These are phyloP conservation scores for Rugalucina vietnamica DNA, from an alignment of 2,888 invertebrate genomes.

Conservation along the genomic window DNA sequence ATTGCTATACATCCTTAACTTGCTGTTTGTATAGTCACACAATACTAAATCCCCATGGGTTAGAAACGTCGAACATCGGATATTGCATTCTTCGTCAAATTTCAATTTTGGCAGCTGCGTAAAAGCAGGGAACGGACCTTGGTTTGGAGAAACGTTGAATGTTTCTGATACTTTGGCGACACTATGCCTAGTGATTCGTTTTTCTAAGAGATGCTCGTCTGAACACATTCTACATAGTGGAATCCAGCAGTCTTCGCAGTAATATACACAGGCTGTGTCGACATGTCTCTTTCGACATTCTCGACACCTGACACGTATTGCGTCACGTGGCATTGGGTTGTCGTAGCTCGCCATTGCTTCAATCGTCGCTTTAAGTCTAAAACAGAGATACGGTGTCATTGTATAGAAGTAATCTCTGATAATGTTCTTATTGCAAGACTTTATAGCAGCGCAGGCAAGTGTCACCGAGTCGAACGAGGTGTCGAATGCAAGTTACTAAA, in stretches of 20 bases:
- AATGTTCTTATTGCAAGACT: too few relatives aligned
- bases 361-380: too few relatives aligned
- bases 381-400: too few relatives aligned
- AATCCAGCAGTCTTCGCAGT: constrained; percentile 57
- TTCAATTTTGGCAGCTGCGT: constrained; percentile 54
- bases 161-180: constrained; percentile 51
- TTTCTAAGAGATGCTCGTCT: constrained; percentile 36
- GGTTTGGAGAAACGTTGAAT: constrained; percentile 46
- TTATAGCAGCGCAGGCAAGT: too few relatives aligned
- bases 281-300: neutral
- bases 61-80: constrained; percentile 53
- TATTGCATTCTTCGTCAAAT: constrained; percentile 48
- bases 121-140: constrained; percentile 58
- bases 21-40: constrained; percentile 46
- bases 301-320: neutral
- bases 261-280: constrained; percentile 3
- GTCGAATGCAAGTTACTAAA: too few relatives aligned
- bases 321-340: neutral
- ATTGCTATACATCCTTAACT: constrained; percentile 46
- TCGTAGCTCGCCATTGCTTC: neutral
- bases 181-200: constrained; percentile 54
- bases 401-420: too few relatives aligned
- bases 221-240: constrained; percentile 47
- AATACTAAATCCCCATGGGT: constrained; percentile 55
- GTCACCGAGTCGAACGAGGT: too few relatives aligned